Evolutionary conservation across 1,140 invertebrate genomes (phyloP).

Genomic region (Trinorchestia longiramus): DNA sequence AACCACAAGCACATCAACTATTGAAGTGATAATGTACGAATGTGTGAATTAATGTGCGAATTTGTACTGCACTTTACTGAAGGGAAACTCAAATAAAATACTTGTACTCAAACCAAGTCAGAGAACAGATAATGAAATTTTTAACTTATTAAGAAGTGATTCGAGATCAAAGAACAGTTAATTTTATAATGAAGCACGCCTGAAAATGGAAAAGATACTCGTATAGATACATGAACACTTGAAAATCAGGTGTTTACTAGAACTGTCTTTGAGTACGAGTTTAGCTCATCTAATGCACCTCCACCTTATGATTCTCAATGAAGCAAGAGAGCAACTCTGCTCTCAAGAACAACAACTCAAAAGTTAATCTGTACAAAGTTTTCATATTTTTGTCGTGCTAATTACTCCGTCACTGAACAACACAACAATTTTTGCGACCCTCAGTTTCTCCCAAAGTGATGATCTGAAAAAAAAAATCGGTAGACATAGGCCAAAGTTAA

Average conservation of each 20-base stretch:
- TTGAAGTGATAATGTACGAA: too few species aligned
- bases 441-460: too few species aligned
- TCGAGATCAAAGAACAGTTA: neutral
- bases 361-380: neutral
- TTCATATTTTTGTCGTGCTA: too few species aligned
- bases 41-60: too few species aligned
- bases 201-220: neutral
- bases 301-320: neutral
- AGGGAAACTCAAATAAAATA: neutral
- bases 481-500: too few species aligned
- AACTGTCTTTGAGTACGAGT: too few species aligned
- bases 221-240: too few species aligned
- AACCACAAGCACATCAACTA: neutral
- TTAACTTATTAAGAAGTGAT: neutral
- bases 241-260: too few species aligned
- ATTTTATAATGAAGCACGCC: neutral
- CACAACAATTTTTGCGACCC: too few species aligned
- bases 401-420: too few species aligned
- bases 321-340: neutral
- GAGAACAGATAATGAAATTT: neutral
- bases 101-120: neutral
- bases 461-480: too few species aligned
- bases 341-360: neutral
- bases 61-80: neutral
- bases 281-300: neutral